Evolutionary conservation across 2,888 invertebrate genomes (phyloP).

Genomic region (Eupeodes luniger): DNA sequence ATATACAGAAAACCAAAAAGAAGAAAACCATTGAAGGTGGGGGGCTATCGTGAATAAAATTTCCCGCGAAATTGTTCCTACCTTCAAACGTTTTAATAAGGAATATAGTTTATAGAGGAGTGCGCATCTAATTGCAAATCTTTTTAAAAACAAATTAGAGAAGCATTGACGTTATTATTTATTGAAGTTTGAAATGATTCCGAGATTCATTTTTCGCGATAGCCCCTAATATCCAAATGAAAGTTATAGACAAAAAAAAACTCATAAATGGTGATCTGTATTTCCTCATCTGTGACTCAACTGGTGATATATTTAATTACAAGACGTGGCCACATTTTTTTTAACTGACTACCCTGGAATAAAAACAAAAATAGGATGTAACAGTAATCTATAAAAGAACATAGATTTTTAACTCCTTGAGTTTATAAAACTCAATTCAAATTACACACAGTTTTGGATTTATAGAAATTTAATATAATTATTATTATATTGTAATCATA

Average conservation of each 20-base stretch:
- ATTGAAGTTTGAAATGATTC: too few species aligned
- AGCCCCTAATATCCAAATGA: too few species aligned
- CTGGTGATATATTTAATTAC: constrained; percentile 54
- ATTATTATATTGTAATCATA: constrained; percentile 51
- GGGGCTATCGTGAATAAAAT: too few species aligned
- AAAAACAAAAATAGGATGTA: neutral
- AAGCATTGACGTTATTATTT: too few species aligned
- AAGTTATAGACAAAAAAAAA: too few species aligned
- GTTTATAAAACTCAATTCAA: constrained; percentile 40
- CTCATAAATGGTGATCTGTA: neutral
- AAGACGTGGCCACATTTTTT: constrained; percentile 46
- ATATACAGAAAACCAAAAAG: neutral
- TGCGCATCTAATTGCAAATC: too few species aligned
- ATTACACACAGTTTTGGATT: constrained; percentile 45
- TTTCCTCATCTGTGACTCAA: constrained; percentile 27
- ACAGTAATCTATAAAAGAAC: constrained; percentile 9
- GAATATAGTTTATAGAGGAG: too few species aligned
- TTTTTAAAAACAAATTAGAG: too few species aligned
- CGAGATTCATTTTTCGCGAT: too few species aligned
- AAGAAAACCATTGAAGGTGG: neutral
- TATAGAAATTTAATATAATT: constrained; percentile 49
- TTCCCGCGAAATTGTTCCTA: too few species aligned
- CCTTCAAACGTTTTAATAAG: too few species aligned
- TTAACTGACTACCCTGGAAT: constrained; percentile 1
- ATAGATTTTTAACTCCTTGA: constrained; percentile 21